phyloP scores from a whole-genome alignment of 2,113 vertebrate genomes.

The Equus quagga region DNA sequence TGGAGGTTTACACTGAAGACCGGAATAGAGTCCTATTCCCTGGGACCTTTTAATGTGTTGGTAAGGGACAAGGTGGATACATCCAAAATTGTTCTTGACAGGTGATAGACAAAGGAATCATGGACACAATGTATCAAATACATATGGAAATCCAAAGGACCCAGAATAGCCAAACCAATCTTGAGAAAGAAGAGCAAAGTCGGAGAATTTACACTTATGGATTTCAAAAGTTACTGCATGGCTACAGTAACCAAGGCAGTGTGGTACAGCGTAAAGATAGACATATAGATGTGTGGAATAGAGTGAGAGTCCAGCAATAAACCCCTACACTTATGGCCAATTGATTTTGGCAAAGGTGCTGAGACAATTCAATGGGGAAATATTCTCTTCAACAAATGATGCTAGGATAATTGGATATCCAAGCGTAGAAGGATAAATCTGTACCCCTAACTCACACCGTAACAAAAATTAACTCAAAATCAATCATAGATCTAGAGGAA shows the following conservation, averaged over 20 bases:
- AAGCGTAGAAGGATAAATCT: neutral
- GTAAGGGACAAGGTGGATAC: neutral
- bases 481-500: neutral
- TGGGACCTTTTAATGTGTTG: neutral
- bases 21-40: neutral
- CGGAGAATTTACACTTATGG: neutral
- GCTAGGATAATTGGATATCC: neutral
- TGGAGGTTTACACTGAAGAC: neutral
- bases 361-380: neutral
- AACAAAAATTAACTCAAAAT: conserved; percentile 35
- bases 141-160: conserved; percentile 5
- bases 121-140: neutral
- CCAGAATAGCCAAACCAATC: neutral
- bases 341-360: neutral
- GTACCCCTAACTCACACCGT: neutral
- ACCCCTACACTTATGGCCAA: neutral
- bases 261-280: neutral
- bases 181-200: conserved; percentile 37
- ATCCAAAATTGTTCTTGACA: conserved; percentile 1
- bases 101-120: neutral
- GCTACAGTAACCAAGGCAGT: neutral
- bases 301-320: neutral
- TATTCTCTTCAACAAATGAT: neutral
- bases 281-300: neutral
- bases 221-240: conserved; percentile 13